A percentile compares a stretch with the other conserved stretches of the same genome.
Evolutionary conservation across 1,140 invertebrate genomes (phyloP).

Genomic region (Prorops nasuta): DNA sequence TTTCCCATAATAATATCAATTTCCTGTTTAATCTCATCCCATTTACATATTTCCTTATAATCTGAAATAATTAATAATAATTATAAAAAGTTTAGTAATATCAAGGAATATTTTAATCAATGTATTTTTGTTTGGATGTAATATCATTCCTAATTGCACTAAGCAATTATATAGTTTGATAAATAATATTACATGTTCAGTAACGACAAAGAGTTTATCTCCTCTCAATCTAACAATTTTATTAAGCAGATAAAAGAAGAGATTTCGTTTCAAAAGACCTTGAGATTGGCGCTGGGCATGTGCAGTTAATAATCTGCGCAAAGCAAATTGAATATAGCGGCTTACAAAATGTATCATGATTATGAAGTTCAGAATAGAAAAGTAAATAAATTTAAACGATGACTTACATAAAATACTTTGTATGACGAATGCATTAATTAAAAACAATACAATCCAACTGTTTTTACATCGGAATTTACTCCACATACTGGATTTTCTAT

Average conservation of each 20-base stretch:
- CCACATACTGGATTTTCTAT: slow-evolving; percentile 26
- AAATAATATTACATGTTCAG: no score
- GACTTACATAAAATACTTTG: slow-evolving; percentile 28
- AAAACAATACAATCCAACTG: slow-evolving; percentile 19
- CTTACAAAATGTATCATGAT: no score
- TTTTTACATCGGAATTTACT: slow-evolving; percentile 19
- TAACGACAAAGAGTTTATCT: no score
- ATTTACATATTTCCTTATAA: slow-evolving; percentile 29
- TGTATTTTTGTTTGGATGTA: no score
- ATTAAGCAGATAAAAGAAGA: no score
- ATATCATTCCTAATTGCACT: no score
- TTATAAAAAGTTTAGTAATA: neutral
- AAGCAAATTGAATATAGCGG: no score
- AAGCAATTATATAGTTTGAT: no score
- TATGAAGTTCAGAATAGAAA: no score
- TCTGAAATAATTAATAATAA: slow-evolving; percentile 17
- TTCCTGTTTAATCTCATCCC: slow-evolving; percentile 10
- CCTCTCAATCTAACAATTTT: no score
- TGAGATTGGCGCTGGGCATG: slow-evolving; percentile 6
- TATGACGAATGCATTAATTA: slow-evolving; percentile 24
- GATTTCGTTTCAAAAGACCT: no score
- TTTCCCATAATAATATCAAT: neutral
- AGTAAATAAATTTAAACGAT: neutral
- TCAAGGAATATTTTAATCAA: no score
- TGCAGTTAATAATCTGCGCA: neutral